Conservation (phyloP, 2,113 vertebrate genomes). For the Stegastes partitus region DNA sequence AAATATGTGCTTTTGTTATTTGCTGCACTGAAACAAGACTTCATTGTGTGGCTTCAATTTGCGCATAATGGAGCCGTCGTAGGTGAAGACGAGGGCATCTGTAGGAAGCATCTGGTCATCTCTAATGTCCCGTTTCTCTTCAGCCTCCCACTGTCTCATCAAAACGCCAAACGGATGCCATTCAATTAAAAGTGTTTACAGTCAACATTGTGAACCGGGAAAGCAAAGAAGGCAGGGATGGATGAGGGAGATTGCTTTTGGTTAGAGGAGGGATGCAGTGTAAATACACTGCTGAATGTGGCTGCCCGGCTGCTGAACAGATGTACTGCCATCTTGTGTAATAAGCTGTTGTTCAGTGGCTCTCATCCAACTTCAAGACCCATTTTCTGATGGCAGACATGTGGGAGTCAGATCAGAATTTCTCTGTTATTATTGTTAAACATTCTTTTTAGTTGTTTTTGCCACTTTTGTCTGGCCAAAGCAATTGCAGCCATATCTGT, state of each 20-base stretch:
- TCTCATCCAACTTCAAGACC: slow-evolving; percentile 29
- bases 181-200: slow-evolving; percentile 58
- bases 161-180: slow-evolving; percentile 51
- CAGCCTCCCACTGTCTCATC: slow-evolving; percentile 45
- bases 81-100: slow-evolving; percentile 22
- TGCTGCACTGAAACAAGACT: background rate
- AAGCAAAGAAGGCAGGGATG: background rate
- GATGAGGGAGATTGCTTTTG: background rate
- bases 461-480: background rate
- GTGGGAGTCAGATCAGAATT: background rate
- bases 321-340: slow-evolving; percentile 58
- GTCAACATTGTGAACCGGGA: background rate
- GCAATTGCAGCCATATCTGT: background rate
- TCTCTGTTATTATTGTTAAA: slow-evolving; percentile 13
- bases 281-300: slow-evolving; percentile 41
- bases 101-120: slow-evolving; percentile 62
- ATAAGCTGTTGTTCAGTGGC: slow-evolving; percentile 31
- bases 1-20: slow-evolving; percentile 12
- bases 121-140: slow-evolving; percentile 68
- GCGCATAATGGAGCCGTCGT: slow-evolving; percentile 36
- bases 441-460: background rate
- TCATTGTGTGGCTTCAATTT: slow-evolving; percentile 13
- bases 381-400: background rate
- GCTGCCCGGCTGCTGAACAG: slow-evolving; percentile 57
- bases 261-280: background rate